phyloP scores from a whole-genome alignment of 2,888 invertebrate genomes.

The Drosophila monieri region DNA sequence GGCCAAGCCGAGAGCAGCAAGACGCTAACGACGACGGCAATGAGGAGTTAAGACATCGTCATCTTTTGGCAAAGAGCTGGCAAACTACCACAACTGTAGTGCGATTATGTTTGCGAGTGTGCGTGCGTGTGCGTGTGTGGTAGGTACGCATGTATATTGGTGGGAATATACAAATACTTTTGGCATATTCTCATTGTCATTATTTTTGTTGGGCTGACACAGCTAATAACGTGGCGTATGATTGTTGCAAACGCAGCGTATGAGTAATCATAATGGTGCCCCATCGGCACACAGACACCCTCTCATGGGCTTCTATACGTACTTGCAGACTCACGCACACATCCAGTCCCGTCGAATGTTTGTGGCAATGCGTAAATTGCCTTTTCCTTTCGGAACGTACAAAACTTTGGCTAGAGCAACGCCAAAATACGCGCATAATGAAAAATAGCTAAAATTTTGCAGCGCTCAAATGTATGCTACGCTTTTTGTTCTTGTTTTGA shows the following conservation, averaged over 20 bases:
- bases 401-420: constrained; percentile 44
- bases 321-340: constrained; percentile 1
- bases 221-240: constrained; percentile 77
- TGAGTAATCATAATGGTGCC: constrained; percentile 76
- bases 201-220: constrained; percentile 76
- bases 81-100: constrained; percentile 40
- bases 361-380: constrained; percentile 73
- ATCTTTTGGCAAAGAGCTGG: constrained; percentile 45
- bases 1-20: constrained; percentile 39
- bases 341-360: constrained; percentile 44
- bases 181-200: constrained; percentile 77
- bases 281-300: constrained; percentile 1
- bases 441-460: constrained; percentile 75
- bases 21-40: constrained; percentile 39
- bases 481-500: constrained; percentile 53
- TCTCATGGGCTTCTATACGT: neutral
- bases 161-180: constrained; percentile 69
- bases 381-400: constrained; percentile 36
- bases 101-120: constrained; percentile 6
- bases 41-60: constrained; percentile 49
- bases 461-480: constrained; percentile 58
- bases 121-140: neutral
- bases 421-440: constrained; percentile 54
- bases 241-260: constrained; percentile 78
- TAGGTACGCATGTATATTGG: neutral